Percentiles rank a stretch among this genome's conserved stretches.
Evolutionary conservation across 2,797 vertebrate species (phyloP).

Genomic region (Acipenser oxyrinchus): DNA sequence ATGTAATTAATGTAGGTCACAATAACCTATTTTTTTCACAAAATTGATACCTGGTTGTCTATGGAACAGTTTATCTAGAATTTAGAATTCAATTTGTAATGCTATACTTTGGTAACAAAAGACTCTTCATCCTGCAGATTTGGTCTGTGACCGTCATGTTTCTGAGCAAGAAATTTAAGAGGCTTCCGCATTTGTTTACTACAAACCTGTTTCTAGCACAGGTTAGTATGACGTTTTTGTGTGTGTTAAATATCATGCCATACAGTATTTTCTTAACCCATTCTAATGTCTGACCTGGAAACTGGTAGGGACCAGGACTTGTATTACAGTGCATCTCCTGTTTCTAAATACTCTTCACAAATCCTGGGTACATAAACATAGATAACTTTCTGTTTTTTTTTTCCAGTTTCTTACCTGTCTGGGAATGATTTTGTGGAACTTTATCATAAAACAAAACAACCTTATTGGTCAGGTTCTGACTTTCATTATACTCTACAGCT

Average conservation of each 20-base stretch:
- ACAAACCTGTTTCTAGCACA: conserved; percentile 85
- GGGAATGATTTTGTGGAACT: conserved; percentile 90
- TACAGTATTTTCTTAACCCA: neutral
- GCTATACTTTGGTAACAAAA: too few species aligned
- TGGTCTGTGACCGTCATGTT: conserved; percentile 83
- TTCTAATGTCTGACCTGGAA: too few species aligned
- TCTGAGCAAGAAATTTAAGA: conserved; percentile 83
- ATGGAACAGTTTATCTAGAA: too few species aligned
- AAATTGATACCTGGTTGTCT: too few species aligned
- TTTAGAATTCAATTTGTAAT: too few species aligned
- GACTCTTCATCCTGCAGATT: conserved; percentile 50
- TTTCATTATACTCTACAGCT: conserved; percentile 78
- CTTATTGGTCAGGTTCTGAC: conserved; percentile 71
- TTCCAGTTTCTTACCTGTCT: conserved; percentile 73
- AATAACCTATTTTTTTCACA: too few species aligned
- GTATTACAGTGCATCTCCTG: too few species aligned
- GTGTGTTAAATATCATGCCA: neutral
- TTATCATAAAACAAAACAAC: conserved; percentile 63
- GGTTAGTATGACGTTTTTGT: conserved; percentile 53
- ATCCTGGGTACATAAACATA: neutral
- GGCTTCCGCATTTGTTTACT: conserved; percentile 83
- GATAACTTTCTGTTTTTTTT: conserved; percentile 22
- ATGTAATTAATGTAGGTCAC: too few species aligned
- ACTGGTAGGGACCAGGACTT: neutral
- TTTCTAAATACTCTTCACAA: too few species aligned